Evolutionary conservation across 2,888 invertebrate species (phyloP), one percentile per base, ranked within the genome.

Genomic region (Troglohyphantes excavatus): DNA sequence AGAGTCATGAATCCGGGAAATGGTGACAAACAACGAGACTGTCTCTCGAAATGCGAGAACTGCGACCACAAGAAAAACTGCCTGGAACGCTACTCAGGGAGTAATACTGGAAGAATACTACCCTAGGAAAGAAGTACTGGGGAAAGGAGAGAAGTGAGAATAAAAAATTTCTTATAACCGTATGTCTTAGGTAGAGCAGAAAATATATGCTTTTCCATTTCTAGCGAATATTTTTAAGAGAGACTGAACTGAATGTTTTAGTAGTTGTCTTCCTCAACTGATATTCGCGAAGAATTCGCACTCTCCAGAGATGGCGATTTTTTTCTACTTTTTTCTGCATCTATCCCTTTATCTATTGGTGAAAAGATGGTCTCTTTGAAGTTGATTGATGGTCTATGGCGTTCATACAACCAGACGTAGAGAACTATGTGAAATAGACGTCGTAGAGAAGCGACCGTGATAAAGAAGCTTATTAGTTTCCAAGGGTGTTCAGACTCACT

Each of bases 181-280:
- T 89, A 89, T 39, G 82, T 33, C 82, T 82, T 59, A 82, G 75
- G 76, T 82, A 83, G 88, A 59, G 82, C 81, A 83, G 72, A 83
- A 90, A 84, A 90, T 90, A 84, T 90, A 84, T 84, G 84, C 78
- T 83, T 90, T 76, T 84, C 84, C 72, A 84, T 89, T 78, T 78
- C 89, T 53, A 33, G 68, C 76, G 84, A 90, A 78, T 78, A 84
- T 90, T 90, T 90, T 90, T 76, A 78, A 84, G 73, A 73, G 68
- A 78, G 70, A 78, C 84, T 78, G 78, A 90, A 84, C 78, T 90
- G 89, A 90, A 90, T 90, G 89, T 90, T 90, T 90, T 78, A 90
- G 89, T 78, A 84, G 83, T 83, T 84, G 89, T 90, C 83, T 90
- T 78, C 81, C 73, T 81, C 86, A 86, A 86, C 87, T 73, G 87